Percentiles rank a stretch among this genome's conserved stretches.
These are phyloP conservation scores for Symphodus melops DNA, from an alignment of 2,113 vertebrate species.

Conservation along the genomic window DNA sequence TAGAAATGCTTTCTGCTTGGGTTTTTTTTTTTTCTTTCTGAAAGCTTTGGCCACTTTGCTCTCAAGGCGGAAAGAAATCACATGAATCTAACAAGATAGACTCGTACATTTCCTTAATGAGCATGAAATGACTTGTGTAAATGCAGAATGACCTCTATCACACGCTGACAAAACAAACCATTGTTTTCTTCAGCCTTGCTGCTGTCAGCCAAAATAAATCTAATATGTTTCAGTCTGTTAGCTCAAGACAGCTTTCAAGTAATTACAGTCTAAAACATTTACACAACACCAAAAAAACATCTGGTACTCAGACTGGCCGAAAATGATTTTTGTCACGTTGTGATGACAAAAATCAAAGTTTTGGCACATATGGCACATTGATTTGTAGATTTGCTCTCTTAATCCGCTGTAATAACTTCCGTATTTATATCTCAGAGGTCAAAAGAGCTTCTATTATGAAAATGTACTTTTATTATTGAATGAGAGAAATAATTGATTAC, in stretches of 20 bases:
- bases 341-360: not conserved
- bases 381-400: not conserved
- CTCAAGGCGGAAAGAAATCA: slow-evolving; percentile 43
- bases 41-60: slow-evolving; percentile 37
- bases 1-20: slow-evolving; percentile 16
- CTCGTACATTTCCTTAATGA: slow-evolving; percentile 67
- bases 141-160: slow-evolving; percentile 33
- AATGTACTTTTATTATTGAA: not conserved
- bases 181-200: slow-evolving; percentile 59
- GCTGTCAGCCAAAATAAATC: slow-evolving; percentile 58
- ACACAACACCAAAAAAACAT: not conserved
- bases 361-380: not conserved
- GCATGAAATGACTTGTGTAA: slow-evolving; percentile 50
- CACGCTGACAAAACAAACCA: slow-evolving; percentile 53
- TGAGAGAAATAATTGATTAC: not conserved
- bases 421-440: slow-evolving; percentile 3
- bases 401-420: not conserved
- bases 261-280: not conserved
- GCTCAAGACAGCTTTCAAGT: slow-evolving; percentile 17
- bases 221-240: slow-evolving; percentile 46
- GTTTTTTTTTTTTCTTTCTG: slow-evolving; percentile 33
- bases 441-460: not conserved
- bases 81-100: slow-evolving; percentile 56
- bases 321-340: not conserved
- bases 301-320: not conserved